phyloP scores from a whole-genome alignment of 2,113 vertebrate species.

The Anthoscopus minutus region DNA sequence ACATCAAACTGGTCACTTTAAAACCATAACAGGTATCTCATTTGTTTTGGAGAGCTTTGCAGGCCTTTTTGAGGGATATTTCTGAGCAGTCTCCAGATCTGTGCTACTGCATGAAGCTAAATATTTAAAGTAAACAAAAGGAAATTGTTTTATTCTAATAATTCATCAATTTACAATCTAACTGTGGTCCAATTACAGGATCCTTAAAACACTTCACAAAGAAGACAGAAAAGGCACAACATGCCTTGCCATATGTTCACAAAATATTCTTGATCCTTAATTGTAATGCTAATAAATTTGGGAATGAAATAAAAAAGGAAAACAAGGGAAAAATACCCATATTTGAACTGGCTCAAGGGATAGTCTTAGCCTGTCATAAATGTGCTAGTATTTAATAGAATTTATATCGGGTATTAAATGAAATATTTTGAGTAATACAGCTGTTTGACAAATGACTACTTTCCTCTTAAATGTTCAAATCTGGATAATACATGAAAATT shows the following conservation, averaged over 20 bases:
- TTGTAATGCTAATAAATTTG: background rate
- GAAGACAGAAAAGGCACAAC: background rate
- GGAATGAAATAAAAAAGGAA: background rate
- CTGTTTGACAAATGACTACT: background rate
- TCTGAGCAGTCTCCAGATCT: background rate
- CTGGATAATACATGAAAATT: background rate
- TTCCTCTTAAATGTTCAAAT: background rate
- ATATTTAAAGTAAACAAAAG: background rate
- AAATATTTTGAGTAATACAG: background rate
- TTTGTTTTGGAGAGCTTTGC: background rate
- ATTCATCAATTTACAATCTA: background rate
- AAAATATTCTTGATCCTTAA: constrained; percentile 4
- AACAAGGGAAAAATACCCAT: background rate
- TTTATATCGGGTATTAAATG: background rate
- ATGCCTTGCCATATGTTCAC: background rate
- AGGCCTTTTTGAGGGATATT: background rate
- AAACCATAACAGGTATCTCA: background rate
- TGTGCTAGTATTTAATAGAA: background rate
- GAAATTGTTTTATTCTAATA: background rate
- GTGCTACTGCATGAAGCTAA: background rate
- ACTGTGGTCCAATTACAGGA: background rate
- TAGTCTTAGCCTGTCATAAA: background rate
- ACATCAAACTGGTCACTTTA: background rate
- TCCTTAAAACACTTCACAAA: background rate
- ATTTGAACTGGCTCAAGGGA: background rate